Evolutionary conservation across 1,140 invertebrate genomes (phyloP).

Genomic region (Scaptomyza graminum): DNA sequence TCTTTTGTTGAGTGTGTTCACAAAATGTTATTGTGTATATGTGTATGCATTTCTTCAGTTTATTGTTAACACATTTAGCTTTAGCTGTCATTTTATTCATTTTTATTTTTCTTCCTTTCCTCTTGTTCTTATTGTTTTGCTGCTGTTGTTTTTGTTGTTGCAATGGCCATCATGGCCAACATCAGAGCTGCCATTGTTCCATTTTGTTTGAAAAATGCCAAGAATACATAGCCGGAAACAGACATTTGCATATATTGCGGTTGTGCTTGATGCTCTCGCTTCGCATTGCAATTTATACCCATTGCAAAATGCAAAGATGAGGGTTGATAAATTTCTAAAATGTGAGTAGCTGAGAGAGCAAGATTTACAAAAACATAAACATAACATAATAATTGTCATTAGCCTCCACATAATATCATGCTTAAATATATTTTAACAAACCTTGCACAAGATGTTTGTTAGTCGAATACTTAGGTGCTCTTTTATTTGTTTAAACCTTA

Average conservation of each 20-base stretch:
- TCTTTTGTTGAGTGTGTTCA: not conserved
- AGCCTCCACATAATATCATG: too few relatives aligned
- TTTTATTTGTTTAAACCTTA: conserved; percentile 29
- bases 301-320: not conserved
- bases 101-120: not conserved
- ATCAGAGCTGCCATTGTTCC: conserved; percentile 48
- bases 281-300: conserved; percentile 27
- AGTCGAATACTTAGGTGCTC: not conserved
- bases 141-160: conserved; percentile 17
- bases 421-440: too few relatives aligned
- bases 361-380: too few relatives aligned
- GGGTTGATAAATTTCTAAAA: not conserved
- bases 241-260: conserved; percentile 66
- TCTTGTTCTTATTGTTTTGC: conserved; percentile 12
- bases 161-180: not conserved
- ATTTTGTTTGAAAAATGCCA: conserved; percentile 48
- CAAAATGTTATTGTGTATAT: conserved; percentile 30
- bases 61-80: conserved; percentile 56
- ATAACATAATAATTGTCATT: too few relatives aligned
- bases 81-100: conserved; percentile 31
- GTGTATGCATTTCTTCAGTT: conserved; percentile 35
- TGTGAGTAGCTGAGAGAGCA: not conserved
- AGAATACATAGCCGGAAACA: conserved; percentile 56
- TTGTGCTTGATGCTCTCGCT: conserved; percentile 44
- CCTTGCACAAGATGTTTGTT: not conserved